Evolutionary conservation across 2,888 invertebrate genomes (phyloP).

Genomic region (Argyresthia goedartella): DNA sequence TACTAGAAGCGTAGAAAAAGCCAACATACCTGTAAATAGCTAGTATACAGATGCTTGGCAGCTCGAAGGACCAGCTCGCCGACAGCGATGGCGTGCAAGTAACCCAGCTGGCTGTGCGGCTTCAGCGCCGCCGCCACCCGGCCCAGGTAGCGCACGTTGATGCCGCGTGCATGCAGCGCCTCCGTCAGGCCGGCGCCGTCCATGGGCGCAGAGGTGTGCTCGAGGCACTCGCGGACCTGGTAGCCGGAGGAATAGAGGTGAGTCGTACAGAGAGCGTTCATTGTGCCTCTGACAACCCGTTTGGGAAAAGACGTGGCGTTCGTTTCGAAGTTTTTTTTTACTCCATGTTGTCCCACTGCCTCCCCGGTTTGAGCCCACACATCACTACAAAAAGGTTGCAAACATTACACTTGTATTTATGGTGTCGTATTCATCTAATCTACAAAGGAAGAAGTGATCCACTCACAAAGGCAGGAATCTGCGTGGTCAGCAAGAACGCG

Average conservation of each 20-base stretch:
- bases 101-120: conserved; percentile 84
- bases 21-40: conserved; percentile 83
- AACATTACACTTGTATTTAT: no score
- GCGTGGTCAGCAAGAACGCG: conserved; percentile 92
- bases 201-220: conserved; percentile 94
- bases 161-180: conserved; percentile 94
- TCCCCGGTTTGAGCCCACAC: no score
- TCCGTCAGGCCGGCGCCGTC: conserved; percentile 95
- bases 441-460: background rate
- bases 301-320: no score
- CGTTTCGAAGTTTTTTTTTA: no score
- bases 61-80: conserved; percentile 91
- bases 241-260: conserved; percentile 4
- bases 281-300: no score
- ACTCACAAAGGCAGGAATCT: conserved; percentile 94
- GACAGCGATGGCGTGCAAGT: conserved; percentile 90
- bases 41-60: conserved; percentile 94
- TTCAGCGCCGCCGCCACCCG: conserved; percentile 86
- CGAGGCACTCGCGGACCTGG: conserved; percentile 92
- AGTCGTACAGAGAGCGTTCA: no score
- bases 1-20: no score
- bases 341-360: no score
- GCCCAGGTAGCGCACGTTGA: conserved; percentile 97
- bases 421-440: background rate
- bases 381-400: no score